phyloP scores from a whole-genome alignment of 37 sponge, comb jelly and placozoan genomes.

The Oopsacas minuta region DNA sequence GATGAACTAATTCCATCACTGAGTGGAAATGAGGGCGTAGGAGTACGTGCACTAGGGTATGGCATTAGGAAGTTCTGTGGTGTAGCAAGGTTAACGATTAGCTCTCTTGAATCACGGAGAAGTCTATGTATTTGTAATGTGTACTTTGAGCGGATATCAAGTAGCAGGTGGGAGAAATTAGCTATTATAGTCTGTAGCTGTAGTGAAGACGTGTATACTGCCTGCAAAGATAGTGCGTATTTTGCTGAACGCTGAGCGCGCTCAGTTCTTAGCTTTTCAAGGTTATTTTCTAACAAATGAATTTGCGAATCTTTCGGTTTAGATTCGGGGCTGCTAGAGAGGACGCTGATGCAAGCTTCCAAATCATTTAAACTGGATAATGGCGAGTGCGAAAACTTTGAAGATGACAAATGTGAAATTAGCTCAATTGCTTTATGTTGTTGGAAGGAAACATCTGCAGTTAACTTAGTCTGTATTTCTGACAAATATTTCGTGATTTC shows the following conservation, averaged over 20 bases:
- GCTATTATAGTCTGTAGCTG: background rate
- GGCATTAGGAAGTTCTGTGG: constrained; percentile 8
- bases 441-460: background rate
- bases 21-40: background rate
- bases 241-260: background rate
- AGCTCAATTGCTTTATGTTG: constrained; percentile 5
- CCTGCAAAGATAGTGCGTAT: background rate
- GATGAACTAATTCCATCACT: background rate
- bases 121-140: background rate
- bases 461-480: background rate
- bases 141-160: background rate
- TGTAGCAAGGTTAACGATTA: background rate
- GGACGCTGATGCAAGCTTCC: background rate
- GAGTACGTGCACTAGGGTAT: background rate
- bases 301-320: background rate
- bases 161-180: constrained; percentile 1
- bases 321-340: background rate
- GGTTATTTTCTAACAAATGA: background rate
- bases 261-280: background rate
- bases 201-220: background rate
- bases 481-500: background rate
- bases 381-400: background rate
- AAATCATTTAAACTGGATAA: background rate
- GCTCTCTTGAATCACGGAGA: background rate
- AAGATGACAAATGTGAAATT: background rate